Conservation (phyloP, 1,140 invertebrate genomes). For the Plectrocnemia conspersa region DNA sequence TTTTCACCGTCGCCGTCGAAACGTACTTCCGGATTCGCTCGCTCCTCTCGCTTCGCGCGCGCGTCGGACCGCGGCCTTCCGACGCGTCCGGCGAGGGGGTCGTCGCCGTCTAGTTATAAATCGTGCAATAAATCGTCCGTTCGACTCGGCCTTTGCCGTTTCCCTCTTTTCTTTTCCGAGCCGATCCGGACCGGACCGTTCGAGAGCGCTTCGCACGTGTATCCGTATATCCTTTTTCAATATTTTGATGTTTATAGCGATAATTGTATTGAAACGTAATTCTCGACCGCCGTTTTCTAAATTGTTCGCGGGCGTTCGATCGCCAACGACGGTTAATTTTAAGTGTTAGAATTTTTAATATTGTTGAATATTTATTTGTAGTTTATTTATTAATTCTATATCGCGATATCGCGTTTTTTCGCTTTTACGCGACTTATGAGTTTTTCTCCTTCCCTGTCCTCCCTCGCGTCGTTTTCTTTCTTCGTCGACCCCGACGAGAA, state of each 20-base stretch:
- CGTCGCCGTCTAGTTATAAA: conserved; percentile 3
- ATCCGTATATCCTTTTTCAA: neutral
- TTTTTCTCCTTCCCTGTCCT: neutral
- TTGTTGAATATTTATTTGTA: conserved; percentile 36
- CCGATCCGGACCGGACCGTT: too few species aligned
- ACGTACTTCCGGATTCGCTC: too few species aligned
- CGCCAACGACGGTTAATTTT: conserved; percentile 14
- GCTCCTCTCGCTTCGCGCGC: conserved; percentile 45
- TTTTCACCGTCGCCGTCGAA: conserved; percentile 49
- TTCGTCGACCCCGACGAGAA: neutral
- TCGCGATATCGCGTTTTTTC: conserved; percentile 3
- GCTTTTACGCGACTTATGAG: neutral
- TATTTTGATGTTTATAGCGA: conserved; percentile 2
- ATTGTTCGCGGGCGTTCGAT: neutral
- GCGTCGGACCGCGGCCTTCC: conserved; percentile 42
- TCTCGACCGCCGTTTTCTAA: neutral
- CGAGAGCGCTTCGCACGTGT: neutral
- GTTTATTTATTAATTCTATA: conserved; percentile 35
- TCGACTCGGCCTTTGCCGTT: too few species aligned
- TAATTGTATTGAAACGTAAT: conserved; percentile 1
- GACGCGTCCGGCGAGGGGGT: neutral
- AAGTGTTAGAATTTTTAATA: conserved; percentile 34
- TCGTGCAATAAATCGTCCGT: too few species aligned
- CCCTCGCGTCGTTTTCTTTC: conserved; percentile 1
- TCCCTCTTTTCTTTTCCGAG: conserved; percentile 38